Conservation (phyloP, 2,888 invertebrate species). For the Proisotoma minuta region DNA sequence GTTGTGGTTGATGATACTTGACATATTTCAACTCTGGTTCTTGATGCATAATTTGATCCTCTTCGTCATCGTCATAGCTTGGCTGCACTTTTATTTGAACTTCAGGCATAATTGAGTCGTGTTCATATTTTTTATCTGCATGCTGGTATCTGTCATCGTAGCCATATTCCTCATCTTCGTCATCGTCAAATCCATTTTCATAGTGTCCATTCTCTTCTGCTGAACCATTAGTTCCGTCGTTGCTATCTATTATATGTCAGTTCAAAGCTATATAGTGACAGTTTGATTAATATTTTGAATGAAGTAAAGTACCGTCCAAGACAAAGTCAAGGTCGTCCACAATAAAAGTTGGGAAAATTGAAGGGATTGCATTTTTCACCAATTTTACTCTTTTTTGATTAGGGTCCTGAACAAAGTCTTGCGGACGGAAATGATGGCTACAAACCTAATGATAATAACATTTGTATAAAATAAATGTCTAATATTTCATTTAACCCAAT, state of each 20-base stretch:
- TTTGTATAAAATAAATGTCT: no score
- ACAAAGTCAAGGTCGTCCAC: constrained; percentile 15
- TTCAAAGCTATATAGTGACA: background rate
- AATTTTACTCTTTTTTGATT: constrained; percentile 22
- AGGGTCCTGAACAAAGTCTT: constrained; percentile 28
- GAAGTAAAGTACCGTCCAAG: background rate
- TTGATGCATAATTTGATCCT: background rate
- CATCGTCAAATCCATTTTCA: constrained; percentile 8
- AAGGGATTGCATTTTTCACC: constrained; percentile 28
- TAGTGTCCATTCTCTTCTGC: constrained; percentile 7
- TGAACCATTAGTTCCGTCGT: background rate
- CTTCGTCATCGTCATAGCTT: background rate
- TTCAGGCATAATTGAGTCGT: constrained; percentile 9
- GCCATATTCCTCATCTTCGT: constrained; percentile 4
- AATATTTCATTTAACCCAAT: no score
- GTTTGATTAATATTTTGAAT: no score
- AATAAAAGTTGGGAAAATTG: constrained; percentile 27
- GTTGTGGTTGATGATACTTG: background rate
- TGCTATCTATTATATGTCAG: constrained; percentile 5
- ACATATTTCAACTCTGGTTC: background rate
- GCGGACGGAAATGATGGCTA: constrained; percentile 26
- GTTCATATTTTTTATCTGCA: background rate
- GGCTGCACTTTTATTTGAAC: background rate
- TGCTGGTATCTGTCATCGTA: background rate
- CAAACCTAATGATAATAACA: constrained; percentile 17